Evolutionary conservation across 2,113 vertebrate species (phyloP).

Genomic region (Anarrhichthys ocellatus): DNA sequence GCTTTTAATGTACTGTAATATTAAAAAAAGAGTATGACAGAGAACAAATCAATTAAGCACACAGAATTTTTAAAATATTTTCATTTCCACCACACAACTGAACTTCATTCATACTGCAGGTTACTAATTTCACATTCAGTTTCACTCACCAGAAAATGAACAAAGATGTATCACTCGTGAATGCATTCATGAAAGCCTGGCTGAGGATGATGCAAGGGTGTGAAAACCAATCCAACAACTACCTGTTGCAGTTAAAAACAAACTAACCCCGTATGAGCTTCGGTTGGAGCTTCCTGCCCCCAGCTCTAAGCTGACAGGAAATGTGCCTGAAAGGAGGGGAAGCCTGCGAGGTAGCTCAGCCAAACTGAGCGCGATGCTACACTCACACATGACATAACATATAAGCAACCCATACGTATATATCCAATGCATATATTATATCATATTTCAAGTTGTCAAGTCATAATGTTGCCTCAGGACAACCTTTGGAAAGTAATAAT

Average conservation of each 20-base stretch:
- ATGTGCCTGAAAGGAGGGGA: slow-evolving; percentile 27
- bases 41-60: slow-evolving; percentile 1
- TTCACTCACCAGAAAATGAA: slow-evolving; percentile 21
- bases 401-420: neutral
- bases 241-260: slow-evolving; percentile 54
- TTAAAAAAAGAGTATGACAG: neutral
- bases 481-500: neutral
- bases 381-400: neutral
- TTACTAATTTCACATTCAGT: slow-evolving; percentile 26
- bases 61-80: neutral
- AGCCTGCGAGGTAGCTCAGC: neutral
- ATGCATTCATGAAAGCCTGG: slow-evolving; percentile 52
- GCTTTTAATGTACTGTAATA: neutral
- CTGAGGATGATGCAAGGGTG: slow-evolving; percentile 63
- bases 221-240: slow-evolving; percentile 52
- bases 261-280: slow-evolving; percentile 4
- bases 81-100: neutral
- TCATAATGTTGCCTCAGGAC: neutral
- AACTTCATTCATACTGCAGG: slow-evolving; percentile 4
- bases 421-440: neutral
- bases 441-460: neutral
- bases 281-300: slow-evolving; percentile 49
- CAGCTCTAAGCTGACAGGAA: slow-evolving; percentile 44
- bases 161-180: slow-evolving; percentile 47
- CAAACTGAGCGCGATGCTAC: neutral